Conservation (phyloP, 1,140 invertebrate genomes). For the Drosophila bifasciata region DNA sequence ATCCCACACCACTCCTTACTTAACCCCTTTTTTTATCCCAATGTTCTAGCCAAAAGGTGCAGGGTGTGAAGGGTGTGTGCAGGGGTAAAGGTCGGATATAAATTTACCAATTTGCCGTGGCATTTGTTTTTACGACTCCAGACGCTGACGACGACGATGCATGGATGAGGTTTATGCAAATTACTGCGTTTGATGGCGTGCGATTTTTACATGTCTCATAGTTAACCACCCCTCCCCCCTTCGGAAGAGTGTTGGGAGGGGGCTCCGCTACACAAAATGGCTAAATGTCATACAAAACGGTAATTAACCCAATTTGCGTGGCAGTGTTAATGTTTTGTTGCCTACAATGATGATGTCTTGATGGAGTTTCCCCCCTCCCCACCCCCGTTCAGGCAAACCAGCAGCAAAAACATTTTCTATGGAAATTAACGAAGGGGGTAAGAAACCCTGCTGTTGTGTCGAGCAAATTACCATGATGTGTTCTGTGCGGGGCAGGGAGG, state of each 20-base stretch:
- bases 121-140: conserved; percentile 69
- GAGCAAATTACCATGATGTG: conserved; percentile 52
- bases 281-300: conserved; percentile 62
- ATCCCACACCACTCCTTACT: not conserved
- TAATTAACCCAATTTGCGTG: conserved; percentile 73
- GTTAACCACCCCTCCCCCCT: not conserved
- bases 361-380: conserved; percentile 23
- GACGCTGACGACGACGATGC: conserved; percentile 33
- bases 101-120: conserved; percentile 66
- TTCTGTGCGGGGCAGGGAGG: too few species aligned
- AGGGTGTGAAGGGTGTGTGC: too few species aligned
- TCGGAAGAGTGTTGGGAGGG: not conserved
- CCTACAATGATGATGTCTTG: conserved; percentile 47
- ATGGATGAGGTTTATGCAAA: conserved; percentile 63
- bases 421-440: conserved; percentile 64
- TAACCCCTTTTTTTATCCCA: conserved; percentile 5
- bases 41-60: too few species aligned
- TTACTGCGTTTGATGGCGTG: conserved; percentile 56
- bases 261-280: conserved; percentile 39
- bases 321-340: conserved; percentile 50
- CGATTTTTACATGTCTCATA: conserved; percentile 42
- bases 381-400: conserved; percentile 3
- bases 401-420: conserved; percentile 49
- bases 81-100: conserved; percentile 25
- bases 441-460: conserved; percentile 37